A percentile compares a stretch with the other conserved stretches of the same genome.
phyloP scores from a whole-genome alignment of 2,888 invertebrate species.

The Tetragonisca angustula region DNA sequence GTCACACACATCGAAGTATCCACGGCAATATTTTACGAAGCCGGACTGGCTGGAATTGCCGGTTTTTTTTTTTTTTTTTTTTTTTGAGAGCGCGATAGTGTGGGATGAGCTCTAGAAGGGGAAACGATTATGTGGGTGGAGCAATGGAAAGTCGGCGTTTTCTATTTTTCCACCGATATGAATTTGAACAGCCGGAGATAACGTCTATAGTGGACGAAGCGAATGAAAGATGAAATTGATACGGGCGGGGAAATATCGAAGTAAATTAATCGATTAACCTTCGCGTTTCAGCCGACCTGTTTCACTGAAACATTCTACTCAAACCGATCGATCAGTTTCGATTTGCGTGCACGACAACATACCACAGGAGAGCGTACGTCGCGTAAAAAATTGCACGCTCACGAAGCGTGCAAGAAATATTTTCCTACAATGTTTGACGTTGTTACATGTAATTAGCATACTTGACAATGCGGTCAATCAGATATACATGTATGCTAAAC shows the following conservation, averaged over 20 bases:
- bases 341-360: background rate
- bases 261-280: constrained; percentile 45
- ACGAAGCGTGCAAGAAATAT: too few species aligned
- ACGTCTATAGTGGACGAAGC: background rate
- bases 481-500: too few species aligned
- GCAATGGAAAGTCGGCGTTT: background rate
- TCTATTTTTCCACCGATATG: background rate
- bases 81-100: background rate
- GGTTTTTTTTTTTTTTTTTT: background rate
- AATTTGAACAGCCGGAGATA: constrained; percentile 8
- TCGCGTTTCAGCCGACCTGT: background rate
- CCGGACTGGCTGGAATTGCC: background rate
- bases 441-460: too few species aligned
- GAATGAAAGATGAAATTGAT: constrained; percentile 23
- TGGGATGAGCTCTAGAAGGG: background rate
- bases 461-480: too few species aligned
- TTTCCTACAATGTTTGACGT: too few species aligned
- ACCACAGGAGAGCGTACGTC: background rate
- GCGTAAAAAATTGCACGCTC: background rate
- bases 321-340: background rate
- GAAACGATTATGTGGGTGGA: constrained; percentile 10
- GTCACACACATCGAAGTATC: background rate
- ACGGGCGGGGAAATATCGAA: constrained; percentile 28
- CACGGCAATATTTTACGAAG: background rate
- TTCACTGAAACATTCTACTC: background rate